Evolutionary conservation across 1,140 invertebrate genomes (phyloP), one percentile per base, ranked within the genome.

Genomic region (Whitmania pigra): DNA sequence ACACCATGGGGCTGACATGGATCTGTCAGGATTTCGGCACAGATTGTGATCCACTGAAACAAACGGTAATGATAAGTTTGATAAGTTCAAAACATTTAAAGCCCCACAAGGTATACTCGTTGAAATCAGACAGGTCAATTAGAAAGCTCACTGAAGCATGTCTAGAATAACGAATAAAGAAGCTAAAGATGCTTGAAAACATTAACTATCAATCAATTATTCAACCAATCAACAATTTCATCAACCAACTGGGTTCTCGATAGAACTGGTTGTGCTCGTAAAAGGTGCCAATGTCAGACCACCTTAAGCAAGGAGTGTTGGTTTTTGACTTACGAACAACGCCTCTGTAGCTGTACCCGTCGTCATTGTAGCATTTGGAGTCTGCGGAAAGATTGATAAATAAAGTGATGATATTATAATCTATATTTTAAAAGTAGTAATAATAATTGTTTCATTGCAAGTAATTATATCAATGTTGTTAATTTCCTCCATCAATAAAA

Each of bases 1-100:
- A 83, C 94, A 98, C 91, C 94, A 98, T 0, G 95, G 95, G 75
- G 89, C 87, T 0, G 81, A 79, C 79, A 91, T 88, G 0, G 85
- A 82, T 43, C 87, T 86, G 54, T 88, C 90, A 20, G 94, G 94
- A 84, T 98, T 98, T 73, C 92, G 86, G 81, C 94, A 98, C 79
- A 89, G 94, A 77, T 90, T 93, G 79, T 95, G 92, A 29, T 89
- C 88, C 22, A 89, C 90, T 78, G 74, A 22, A 76, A 67, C 18
- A 49, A 49, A 17, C 43, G 13, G 43, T 1, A 49, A 49, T 4
- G 9, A 49, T 17, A 2, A 15, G 9, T 17, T 1, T 49, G 0
- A 49, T 5, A 15, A 1, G 43, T 49, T 49, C n/a, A n/a, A 15
- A 4, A 11, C 15, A 49, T 5, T 49, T 13, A 49, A 5, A 17